Percentiles rank a stretch among this genome's conserved stretches.
Evolutionary conservation across 2,113 vertebrate species (phyloP).

Genomic region (Gracilinanus agilis): DNA sequence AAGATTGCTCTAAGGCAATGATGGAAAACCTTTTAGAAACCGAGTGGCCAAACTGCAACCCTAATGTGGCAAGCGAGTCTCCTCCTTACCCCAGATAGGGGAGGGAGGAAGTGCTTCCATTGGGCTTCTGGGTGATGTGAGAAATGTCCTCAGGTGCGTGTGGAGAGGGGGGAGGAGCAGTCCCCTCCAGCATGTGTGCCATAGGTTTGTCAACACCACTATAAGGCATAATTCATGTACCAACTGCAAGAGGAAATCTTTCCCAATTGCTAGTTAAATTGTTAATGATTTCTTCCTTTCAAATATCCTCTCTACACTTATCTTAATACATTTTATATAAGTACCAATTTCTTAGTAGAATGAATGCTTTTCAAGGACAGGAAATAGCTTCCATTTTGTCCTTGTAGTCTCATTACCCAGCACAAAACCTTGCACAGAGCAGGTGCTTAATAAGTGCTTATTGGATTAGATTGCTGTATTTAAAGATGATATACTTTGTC

Average conservation of each 20-base stretch:
- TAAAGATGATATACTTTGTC: neutral
- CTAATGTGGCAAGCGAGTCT: too few relatives aligned
- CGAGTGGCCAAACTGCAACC: too few relatives aligned
- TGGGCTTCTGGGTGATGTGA: too few relatives aligned
- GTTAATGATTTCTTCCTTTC: neutral
- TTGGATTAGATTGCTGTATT: neutral
- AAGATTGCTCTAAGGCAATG: neutral
- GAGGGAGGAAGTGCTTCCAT: too few relatives aligned
- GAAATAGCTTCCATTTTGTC: neutral
- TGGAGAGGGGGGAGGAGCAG: too few relatives aligned
- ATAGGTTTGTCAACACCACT: too few relatives aligned
- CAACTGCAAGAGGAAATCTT: neutral
- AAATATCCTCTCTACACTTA: neutral
- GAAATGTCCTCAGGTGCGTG: too few relatives aligned
- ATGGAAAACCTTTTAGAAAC: too few relatives aligned
- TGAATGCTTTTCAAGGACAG: neutral
- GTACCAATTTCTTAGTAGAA: neutral
- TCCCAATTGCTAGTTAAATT: neutral
- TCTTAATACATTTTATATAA: neutral
- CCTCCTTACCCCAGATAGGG: too few relatives aligned
- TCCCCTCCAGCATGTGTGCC: too few relatives aligned
- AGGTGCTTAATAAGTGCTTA: neutral
- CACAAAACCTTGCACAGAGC: neutral
- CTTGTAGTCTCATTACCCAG: neutral
- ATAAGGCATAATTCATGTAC: neutral